phyloP scores from a whole-genome alignment of 1,140 invertebrate genomes.

The Theocolax elegans region DNA sequence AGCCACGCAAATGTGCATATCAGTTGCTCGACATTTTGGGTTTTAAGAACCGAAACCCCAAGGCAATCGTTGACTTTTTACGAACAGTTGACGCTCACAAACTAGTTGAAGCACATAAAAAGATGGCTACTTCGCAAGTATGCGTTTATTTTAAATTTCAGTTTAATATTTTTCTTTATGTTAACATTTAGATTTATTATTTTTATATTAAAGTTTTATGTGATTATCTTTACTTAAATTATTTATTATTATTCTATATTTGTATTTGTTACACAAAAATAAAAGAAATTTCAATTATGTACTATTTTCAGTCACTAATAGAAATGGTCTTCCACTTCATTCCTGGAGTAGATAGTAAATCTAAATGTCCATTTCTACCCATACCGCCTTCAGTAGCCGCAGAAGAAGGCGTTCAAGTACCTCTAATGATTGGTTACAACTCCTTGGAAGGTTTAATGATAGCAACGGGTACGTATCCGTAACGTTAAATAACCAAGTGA shows the following conservation, averaged over 20 bases:
- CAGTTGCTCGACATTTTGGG: background rate
- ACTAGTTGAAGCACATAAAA: constrained; percentile 43
- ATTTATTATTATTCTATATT: no score
- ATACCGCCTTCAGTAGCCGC: constrained; percentile 51
- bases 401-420: constrained; percentile 67
- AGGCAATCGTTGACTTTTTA: constrained; percentile 47
- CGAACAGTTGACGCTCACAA: constrained; percentile 27
- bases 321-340: constrained; percentile 41
- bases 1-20: background rate
- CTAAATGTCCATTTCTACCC: constrained; percentile 60
- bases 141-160: no score
- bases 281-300: no score
- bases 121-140: constrained; percentile 36
- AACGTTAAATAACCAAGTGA: no score
- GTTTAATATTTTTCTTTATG: no score
- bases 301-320: constrained; percentile 45
- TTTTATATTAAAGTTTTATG: no score
- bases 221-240: no score
- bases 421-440: constrained; percentile 72
- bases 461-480: no score
- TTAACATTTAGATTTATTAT: no score
- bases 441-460: constrained; percentile 68
- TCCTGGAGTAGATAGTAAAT: constrained; percentile 52
- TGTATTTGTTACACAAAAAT: no score
- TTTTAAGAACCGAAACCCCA: background rate